These are phyloP conservation scores for Dynastes grantii DNA, from an alignment of 2,888 invertebrate species.

Conservation along the genomic window DNA sequence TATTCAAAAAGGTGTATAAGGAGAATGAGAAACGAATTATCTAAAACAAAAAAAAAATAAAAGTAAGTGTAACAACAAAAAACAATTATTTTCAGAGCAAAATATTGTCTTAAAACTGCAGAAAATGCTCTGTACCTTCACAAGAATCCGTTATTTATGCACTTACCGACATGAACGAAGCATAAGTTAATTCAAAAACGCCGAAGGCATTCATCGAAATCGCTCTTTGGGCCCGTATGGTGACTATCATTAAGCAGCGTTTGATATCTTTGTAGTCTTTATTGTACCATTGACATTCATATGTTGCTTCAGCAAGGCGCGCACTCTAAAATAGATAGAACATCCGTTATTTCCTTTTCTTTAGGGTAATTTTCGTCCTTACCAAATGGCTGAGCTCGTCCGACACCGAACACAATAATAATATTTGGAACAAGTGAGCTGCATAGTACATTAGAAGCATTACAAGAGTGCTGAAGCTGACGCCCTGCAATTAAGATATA, in stretches of 20 bases:
- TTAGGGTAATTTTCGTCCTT: neutral
- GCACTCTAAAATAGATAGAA: constrained; percentile 42
- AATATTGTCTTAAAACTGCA: neutral
- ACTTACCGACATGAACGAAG: constrained; percentile 53
- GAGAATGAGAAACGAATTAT: neutral
- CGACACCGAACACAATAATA: constrained; percentile 55
- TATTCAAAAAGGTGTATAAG: neutral
- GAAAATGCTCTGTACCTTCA: too few relatives aligned
- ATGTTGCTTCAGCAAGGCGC: constrained; percentile 39
- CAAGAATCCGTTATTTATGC: too few relatives aligned
- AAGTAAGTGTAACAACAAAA: neutral
- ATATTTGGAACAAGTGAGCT: constrained; percentile 55
- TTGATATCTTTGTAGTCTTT: constrained; percentile 36
- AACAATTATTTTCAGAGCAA: neutral
- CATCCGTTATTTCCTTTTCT: neutral
- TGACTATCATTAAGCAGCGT: constrained; percentile 51
- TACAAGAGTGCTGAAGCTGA: neutral
- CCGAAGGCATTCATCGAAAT: constrained; percentile 53
- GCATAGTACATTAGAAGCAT: constrained; percentile 51
- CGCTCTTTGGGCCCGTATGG: constrained; percentile 45
- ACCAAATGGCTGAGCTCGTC: constrained; percentile 55
- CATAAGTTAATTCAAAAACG: constrained; percentile 54
- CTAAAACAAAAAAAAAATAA: neutral
- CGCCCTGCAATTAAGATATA: neutral
- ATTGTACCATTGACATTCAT: constrained; percentile 49